Evolutionary conservation across 2,888 invertebrate species (phyloP).

Genomic region (Leucoma salicis): DNA sequence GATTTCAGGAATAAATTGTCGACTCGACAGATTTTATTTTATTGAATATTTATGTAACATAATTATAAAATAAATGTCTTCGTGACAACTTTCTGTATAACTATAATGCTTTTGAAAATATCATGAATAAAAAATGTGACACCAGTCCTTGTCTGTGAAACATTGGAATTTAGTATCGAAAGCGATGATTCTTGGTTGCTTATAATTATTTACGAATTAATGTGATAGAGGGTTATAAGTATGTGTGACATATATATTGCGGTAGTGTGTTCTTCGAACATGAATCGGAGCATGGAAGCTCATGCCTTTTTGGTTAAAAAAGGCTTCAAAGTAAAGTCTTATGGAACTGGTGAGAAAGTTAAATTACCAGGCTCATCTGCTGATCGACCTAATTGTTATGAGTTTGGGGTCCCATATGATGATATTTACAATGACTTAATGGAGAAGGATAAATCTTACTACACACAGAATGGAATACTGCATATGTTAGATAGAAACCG

Average conservation of each 20-base stretch:
- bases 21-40: no score
- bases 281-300: constrained; percentile 99
- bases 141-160: neutral
- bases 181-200: neutral
- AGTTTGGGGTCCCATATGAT: constrained; percentile 97
- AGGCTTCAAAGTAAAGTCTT: constrained; percentile 97
- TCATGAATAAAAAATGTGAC: neutral
- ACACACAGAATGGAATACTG: constrained; percentile 98
- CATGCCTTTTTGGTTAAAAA: constrained; percentile 98
- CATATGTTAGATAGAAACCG: constrained; percentile 99
- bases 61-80: neutral
- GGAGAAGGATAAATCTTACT: constrained; percentile 94
- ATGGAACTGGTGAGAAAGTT: constrained; percentile 96
- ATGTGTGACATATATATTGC: constrained; percentile 88
- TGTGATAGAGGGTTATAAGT: constrained; percentile 1
- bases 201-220: neutral
- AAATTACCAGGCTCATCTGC: constrained; percentile 97
- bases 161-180: neutral
- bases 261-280: constrained; percentile 99
- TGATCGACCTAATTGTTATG: constrained; percentile 97
- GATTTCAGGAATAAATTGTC: no score
- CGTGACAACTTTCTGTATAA: neutral
- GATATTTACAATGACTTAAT: constrained; percentile 96
- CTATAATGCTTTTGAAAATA: neutral
- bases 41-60: no score